Evolutionary conservation across 2,888 invertebrate genomes (phyloP), one percentile per base, ranked within the genome.

Genomic region (Watsonalla cultraria): DNA sequence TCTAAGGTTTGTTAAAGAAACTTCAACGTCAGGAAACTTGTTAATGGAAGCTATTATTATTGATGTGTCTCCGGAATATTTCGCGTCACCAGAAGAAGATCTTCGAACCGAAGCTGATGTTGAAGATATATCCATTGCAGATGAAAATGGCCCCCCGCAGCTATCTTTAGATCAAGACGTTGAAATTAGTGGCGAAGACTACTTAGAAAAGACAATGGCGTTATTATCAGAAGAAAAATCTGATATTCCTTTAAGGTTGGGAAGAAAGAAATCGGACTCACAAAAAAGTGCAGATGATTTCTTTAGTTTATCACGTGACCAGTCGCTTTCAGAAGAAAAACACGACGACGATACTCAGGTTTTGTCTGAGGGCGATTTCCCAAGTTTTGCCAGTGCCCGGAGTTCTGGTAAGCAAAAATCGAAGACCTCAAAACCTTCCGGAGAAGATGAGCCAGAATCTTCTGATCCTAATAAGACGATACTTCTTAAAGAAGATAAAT

Each of bases 31-130:
- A 0, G 96, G 97, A 6, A 96, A 97, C 76, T 87, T 97, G 0
- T 80, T 96, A 0, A 96, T 97, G 96, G 97, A 97, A 86, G 97
- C 97, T 0, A 95, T 97, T 34, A 95, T 97, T 11, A 97, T 97
- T 52, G 97, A 97, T 62, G 96, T 97, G 0, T 94, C 95, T 0
- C 96, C 96, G 0, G 96, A 97, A 64, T 96, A 96, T 69, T 97
- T 96, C 71, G 92, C 92, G 0, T 92, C 94, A n/a, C 94, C 94
- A 5, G 95, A 94, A 64, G 96, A 96, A 71, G 97, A 97, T 76
- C 86, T 96, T 57, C 92, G 96, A 53, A 97, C 97, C 0, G 97
- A 97, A 84, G 96, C 96, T 0, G 97, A 96, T 63, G 89, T 97
- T 59, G 97, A 97, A 76, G 97, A 97, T 68, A 94, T 96, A 57